Percentiles rank a stretch among this genome's conserved stretches.
Evolutionary conservation across 92 coral and sea anemone genomes (phyloP).

Genomic region (Porites evermanni): DNA sequence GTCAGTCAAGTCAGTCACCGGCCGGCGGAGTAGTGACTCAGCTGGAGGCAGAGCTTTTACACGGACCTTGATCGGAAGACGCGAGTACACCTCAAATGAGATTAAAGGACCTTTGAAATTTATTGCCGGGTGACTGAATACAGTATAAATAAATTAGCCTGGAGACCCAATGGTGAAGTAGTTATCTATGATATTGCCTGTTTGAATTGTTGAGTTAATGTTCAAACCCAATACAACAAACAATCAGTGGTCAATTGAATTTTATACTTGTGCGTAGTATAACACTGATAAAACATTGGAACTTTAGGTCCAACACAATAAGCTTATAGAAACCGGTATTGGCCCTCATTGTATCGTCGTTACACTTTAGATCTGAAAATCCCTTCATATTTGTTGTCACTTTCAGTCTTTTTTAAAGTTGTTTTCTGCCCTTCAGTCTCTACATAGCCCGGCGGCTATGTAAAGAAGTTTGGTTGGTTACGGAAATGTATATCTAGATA

Average conservation of each 20-base stretch:
- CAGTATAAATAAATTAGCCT: constrained; percentile 23
- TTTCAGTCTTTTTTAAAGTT: neutral
- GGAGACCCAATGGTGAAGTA: constrained; percentile 23
- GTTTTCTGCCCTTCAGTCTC: neutral
- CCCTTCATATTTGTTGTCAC: neutral
- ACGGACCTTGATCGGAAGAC: constrained; percentile 6
- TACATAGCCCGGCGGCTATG: no score
- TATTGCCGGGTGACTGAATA: constrained; percentile 44
- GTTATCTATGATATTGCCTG: constrained; percentile 17
- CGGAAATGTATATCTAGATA: neutral
- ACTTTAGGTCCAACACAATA: neutral
- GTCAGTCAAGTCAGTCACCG: neutral
- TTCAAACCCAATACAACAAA: constrained; percentile 41
- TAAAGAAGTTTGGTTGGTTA: neutral
- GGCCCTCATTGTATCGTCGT: neutral
- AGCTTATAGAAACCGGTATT: constrained; percentile 6
- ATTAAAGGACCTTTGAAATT: constrained; percentile 15
- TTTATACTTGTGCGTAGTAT: constrained; percentile 15
- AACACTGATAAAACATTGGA: neutral
- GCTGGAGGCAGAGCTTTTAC: neutral
- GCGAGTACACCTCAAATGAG: constrained; percentile 9
- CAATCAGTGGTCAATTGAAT: constrained; percentile 1
- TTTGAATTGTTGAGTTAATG: constrained; percentile 32
- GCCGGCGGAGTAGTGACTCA: neutral
- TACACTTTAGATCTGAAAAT: neutral